These are phyloP conservation scores for Rhyacophila evoluta DNA, from an alignment of 2,888 invertebrate species.

Conservation along the genomic window DNA sequence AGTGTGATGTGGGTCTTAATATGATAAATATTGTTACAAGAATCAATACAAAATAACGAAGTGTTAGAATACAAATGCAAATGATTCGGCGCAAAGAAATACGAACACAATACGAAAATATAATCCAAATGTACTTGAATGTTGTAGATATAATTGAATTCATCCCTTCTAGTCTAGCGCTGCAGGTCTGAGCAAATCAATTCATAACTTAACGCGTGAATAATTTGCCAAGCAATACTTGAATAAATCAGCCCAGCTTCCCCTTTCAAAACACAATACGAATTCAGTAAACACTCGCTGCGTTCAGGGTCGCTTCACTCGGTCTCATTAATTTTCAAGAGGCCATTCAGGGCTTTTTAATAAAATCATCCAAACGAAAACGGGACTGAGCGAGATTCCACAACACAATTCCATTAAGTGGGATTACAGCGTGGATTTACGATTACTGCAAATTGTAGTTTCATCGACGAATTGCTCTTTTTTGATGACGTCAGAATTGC, in stretches of 20 bases:
- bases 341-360: constrained; percentile 40
- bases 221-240: constrained; percentile 48
- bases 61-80: background rate
- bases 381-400: constrained; percentile 20
- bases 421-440: constrained; percentile 32
- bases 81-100: background rate
- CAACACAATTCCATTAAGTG: constrained; percentile 28
- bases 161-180: background rate
- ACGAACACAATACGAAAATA: background rate
- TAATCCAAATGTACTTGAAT: background rate
- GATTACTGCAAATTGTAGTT: constrained; percentile 25
- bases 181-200: constrained; percentile 39
- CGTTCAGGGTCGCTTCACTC: constrained; percentile 38
- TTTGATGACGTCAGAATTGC: too few species aligned
- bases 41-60: too few species aligned
- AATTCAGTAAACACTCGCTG: constrained; percentile 50
- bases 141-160: constrained; percentile 27
- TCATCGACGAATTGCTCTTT: constrained; percentile 17
- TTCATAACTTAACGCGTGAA: constrained; percentile 52
- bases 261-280: constrained; percentile 40
- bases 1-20: too few species aligned
- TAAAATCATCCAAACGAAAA: constrained; percentile 46
- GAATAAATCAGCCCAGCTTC: constrained; percentile 48
- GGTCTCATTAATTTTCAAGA: constrained; percentile 52
- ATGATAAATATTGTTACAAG: too few species aligned